A percentile compares a stretch with the other conserved stretches of the same genome.
These are phyloP conservation scores for Eristalis tenax DNA, from an alignment of 2,888 invertebrate genomes.

Conservation along the genomic window DNA sequence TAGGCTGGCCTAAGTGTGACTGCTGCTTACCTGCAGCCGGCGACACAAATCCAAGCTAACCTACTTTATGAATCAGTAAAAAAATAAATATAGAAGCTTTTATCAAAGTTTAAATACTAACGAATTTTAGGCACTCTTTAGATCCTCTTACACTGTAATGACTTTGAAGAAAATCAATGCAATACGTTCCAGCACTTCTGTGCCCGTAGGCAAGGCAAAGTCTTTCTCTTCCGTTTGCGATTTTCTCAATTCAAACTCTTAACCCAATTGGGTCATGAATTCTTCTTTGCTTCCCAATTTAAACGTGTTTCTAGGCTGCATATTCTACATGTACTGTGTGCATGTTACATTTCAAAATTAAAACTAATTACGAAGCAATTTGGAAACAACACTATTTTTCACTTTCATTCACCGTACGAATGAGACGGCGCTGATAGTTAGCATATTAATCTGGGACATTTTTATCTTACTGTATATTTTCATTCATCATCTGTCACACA, in stretches of 20 bases:
- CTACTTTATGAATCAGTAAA: too few species aligned
- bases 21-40: too few species aligned
- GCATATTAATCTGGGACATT: conserved; percentile 22
- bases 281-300: not conserved
- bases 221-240: not conserved
- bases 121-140: too few species aligned
- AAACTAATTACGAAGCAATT: conserved; percentile 9
- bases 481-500: conserved; percentile 35
- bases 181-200: too few species aligned
- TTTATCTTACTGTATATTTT: conserved; percentile 23
- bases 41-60: too few species aligned
- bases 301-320: not conserved
- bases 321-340: not conserved
- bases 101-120: too few species aligned
- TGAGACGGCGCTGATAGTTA: conserved; percentile 18
- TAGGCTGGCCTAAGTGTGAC: too few species aligned
- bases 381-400: conserved; percentile 21
- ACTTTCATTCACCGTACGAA: conserved; percentile 4
- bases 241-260: not conserved
- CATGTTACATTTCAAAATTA: not conserved
- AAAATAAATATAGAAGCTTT: too few species aligned
- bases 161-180: too few species aligned
- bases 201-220: too few species aligned
- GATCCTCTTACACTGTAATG: too few species aligned
- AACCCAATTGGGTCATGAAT: not conserved